These are phyloP conservation scores for Torymus auratus DNA, from an alignment of 2,888 invertebrate genomes.

Conservation along the genomic window DNA sequence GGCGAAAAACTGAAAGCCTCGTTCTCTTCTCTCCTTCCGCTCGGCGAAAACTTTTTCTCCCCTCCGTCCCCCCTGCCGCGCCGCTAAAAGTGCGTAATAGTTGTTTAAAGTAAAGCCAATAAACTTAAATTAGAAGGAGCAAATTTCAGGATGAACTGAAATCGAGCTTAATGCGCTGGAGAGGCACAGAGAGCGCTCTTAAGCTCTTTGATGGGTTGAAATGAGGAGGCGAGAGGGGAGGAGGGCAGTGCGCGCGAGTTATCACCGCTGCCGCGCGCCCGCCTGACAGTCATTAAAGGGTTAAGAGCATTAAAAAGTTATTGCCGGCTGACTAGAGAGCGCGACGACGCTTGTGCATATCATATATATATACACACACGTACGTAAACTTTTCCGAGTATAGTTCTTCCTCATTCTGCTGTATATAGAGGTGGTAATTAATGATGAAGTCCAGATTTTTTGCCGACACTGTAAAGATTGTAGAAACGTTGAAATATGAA, in stretches of 20 bases:
- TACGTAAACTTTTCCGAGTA: constrained; percentile 17
- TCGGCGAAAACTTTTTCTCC: no score
- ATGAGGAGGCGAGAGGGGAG: neutral
- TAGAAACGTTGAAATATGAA: no score
- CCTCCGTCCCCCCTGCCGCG: neutral
- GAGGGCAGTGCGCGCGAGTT: constrained; percentile 20
- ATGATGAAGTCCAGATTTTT: constrained; percentile 12
- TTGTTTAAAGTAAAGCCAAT: constrained; percentile 40
- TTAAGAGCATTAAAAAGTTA: constrained; percentile 51
- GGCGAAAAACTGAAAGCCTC: no score
- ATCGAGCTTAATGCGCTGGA: constrained; percentile 46
- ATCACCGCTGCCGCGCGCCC: constrained; percentile 15
- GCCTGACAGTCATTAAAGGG: constrained; percentile 41
- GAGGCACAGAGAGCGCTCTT: constrained; percentile 14
- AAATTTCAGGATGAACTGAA: constrained; percentile 46
- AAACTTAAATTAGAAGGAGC: constrained; percentile 51
- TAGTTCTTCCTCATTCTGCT: neutral
- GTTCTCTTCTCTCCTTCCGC: no score
- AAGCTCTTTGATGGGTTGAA: constrained; percentile 43
- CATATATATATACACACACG: neutral
- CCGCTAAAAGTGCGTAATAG: constrained; percentile 37
- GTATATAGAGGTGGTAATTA: constrained; percentile 29
- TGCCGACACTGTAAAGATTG: neutral
- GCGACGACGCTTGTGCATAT: no score
- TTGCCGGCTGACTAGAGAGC: constrained; percentile 33